Conservation (phyloP, 2,113 vertebrate genomes). For the Sebastes schlegelii region DNA sequence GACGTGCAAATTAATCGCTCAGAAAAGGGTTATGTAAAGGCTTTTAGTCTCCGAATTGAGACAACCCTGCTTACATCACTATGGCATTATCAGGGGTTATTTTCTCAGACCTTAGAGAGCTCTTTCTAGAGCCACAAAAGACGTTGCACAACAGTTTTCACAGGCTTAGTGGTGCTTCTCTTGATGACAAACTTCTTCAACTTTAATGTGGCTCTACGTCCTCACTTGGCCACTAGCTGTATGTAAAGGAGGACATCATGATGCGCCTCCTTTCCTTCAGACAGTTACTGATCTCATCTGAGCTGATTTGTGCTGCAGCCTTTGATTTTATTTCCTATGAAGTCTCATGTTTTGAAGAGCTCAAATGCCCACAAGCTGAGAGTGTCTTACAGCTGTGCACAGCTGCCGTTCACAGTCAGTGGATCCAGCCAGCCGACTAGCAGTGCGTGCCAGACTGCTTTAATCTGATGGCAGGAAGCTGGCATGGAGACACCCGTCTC, state of each 20-base stretch:
- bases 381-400: constrained; percentile 4
- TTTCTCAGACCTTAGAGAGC: not conserved
- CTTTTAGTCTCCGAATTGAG: not conserved
- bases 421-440: not conserved
- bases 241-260: not conserved
- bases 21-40: too few species aligned
- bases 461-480: constrained; percentile 64
- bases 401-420: constrained; percentile 8
- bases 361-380: constrained; percentile 16
- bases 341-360: constrained; percentile 3
- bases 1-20: too few species aligned
- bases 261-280: not conserved
- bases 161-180: not conserved
- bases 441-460: constrained; percentile 21
- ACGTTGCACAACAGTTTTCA: not conserved
- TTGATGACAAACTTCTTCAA: not conserved
- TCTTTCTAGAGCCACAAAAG: not conserved
- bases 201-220: not conserved
- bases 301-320: not conserved
- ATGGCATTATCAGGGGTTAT: not conserved
- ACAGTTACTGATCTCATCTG: not conserved
- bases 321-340: constrained; percentile 10
- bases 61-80: not conserved
- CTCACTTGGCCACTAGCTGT: not conserved
- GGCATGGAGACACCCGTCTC: constrained; percentile 22